Percentiles rank a stretch among this genome's conserved stretches.
Evolutionary conservation across 2,113 vertebrate genomes (phyloP).

Genomic region (Menidia beryllina): DNA sequence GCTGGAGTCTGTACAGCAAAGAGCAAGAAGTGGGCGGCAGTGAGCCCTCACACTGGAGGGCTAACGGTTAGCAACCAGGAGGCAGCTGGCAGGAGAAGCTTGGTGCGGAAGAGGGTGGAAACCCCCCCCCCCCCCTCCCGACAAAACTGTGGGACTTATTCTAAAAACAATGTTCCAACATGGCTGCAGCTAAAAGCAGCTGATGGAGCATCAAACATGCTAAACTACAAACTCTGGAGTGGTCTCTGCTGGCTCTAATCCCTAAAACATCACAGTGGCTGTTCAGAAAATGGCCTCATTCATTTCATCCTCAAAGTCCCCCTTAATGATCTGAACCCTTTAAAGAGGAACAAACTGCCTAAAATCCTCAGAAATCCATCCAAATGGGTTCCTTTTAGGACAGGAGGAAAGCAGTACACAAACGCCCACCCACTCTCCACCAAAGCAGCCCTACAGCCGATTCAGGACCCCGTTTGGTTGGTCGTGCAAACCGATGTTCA

Average conservation of each 20-base stretch:
- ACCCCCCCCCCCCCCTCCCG: conserved; percentile 37
- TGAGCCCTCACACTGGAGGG: background rate
- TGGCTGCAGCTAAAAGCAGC: conserved; percentile 37
- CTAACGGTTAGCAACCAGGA: conserved; percentile 2
- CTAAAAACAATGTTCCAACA: conserved; percentile 10
- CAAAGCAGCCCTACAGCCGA: too few species aligned
- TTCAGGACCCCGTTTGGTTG: too few species aligned
- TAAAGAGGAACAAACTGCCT: background rate
- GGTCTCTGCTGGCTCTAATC: conserved; percentile 51
- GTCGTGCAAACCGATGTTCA: too few species aligned
- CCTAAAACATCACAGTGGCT: conserved; percentile 64
- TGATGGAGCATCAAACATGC: conserved; percentile 62
- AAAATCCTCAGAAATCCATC: too few species aligned
- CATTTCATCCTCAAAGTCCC: conserved; percentile 7
- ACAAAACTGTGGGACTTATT: background rate
- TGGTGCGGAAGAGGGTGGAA: background rate
- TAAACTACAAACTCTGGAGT: conserved; percentile 67
- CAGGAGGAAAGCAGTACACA: background rate
- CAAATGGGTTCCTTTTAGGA: too few species aligned
- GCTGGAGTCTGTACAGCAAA: conserved; percentile 15
- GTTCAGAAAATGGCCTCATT: conserved; percentile 27
- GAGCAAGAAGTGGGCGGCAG: conserved; percentile 12
- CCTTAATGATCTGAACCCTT: too few species aligned
- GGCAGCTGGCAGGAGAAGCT: conserved; percentile 6
- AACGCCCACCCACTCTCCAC: too few species aligned